phyloP scores from a whole-genome alignment of 92 coral and sea anemone species.

The Porites rus region DNA sequence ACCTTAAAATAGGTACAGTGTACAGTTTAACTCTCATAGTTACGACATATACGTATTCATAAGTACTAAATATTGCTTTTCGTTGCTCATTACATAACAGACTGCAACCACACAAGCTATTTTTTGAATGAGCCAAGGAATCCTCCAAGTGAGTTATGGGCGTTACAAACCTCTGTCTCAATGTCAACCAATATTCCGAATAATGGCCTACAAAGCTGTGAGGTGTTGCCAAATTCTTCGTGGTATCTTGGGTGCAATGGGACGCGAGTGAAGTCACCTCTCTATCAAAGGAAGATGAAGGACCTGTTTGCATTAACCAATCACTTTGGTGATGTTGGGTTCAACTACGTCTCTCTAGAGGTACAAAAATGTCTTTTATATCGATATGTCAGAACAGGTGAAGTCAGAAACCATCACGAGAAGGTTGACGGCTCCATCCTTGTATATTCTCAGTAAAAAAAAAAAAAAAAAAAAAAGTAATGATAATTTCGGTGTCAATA shows the following conservation, averaged over 20 bases:
- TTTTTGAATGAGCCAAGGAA: neutral
- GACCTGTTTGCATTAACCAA: neutral
- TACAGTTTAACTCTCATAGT: too few relatives aligned
- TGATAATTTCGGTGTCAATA: too few relatives aligned
- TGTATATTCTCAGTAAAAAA: too few relatives aligned
- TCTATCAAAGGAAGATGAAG: neutral
- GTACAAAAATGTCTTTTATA: neutral
- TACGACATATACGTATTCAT: neutral
- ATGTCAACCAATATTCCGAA: neutral
- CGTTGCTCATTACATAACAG: neutral
- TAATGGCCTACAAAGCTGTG: neutral
- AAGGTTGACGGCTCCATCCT: too few relatives aligned
- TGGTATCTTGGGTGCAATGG: slow-evolving; percentile 3
- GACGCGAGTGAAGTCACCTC: neutral
- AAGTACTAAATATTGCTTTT: too few relatives aligned
- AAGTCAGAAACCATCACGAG: too few relatives aligned
- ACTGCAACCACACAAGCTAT: neutral
- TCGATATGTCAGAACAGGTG: too few relatives aligned
- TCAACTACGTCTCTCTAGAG: neutral
- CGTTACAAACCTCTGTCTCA: neutral
- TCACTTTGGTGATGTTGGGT: neutral
- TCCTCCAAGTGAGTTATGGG: neutral
- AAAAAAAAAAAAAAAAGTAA: too few relatives aligned
- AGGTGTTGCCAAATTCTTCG: neutral
- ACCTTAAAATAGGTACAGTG: too few relatives aligned